phyloP scores from a whole-genome alignment of 2,113 vertebrate species.

The Gorsachius goisagi region DNA sequence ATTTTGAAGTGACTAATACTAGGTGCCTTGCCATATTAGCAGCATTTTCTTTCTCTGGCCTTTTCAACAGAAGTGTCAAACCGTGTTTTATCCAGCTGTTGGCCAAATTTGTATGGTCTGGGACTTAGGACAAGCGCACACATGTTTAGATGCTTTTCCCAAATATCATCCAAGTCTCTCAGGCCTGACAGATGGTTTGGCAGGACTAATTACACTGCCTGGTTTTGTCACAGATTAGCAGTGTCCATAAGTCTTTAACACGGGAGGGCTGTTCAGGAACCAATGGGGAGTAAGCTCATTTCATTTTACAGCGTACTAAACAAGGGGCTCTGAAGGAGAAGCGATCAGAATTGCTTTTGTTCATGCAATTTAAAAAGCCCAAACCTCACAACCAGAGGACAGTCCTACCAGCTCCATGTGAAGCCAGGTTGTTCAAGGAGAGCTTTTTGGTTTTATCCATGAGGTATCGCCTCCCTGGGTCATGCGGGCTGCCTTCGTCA shows the following conservation, averaged over 20 bases:
- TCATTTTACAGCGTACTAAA: background rate
- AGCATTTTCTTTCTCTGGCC: background rate
- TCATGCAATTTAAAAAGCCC: background rate
- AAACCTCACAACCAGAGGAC: background rate
- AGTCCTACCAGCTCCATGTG: background rate
- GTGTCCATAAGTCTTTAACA: background rate
- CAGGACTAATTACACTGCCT: slow-evolving; percentile 26
- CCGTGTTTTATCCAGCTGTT: background rate
- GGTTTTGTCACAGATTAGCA: slow-evolving; percentile 32
- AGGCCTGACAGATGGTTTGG: slow-evolving; percentile 46
- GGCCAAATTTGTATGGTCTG: slow-evolving; percentile 5
- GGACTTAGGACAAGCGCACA: background rate
- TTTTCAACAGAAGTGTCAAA: slow-evolving; percentile 8
- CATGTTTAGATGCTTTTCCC: slow-evolving; percentile 29
- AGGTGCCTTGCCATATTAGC: background rate
- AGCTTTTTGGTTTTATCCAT: background rate
- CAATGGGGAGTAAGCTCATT: background rate
- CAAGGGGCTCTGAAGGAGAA: background rate
- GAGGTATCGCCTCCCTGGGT: background rate
- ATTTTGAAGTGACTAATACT: background rate
- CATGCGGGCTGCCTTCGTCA: background rate
- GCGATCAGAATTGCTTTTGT: background rate
- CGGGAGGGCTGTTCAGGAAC: background rate
- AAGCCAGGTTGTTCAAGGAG: background rate
- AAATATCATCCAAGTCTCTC: slow-evolving; percentile 49